Conservation (phyloP, 2,888 invertebrate genomes). For the Sipunculus nudus region DNA sequence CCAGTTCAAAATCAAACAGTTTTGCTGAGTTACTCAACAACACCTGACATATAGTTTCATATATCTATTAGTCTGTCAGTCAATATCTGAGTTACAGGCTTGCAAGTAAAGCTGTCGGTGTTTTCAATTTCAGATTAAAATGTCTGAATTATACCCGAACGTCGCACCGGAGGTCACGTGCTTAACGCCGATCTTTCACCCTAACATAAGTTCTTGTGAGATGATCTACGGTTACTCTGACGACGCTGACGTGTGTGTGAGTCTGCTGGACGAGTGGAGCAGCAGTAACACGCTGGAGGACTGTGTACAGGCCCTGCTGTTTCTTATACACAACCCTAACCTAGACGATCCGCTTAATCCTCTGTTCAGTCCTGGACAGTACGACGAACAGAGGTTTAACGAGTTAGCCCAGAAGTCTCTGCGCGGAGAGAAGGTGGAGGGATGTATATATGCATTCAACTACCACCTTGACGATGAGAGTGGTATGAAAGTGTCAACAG, state of each 20-base stretch:
- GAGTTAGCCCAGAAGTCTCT: slow-evolving; percentile 44
- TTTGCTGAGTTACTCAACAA: too few species aligned
- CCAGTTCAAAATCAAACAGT: too few species aligned
- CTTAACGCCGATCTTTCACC: slow-evolving; percentile 94
- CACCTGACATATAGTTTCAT: too few species aligned
- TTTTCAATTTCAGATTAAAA: slow-evolving; percentile 93
- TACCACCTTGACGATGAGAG: too few species aligned
- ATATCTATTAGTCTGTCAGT: too few species aligned
- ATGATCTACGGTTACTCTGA: neutral
- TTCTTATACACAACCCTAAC: slow-evolving; percentile 53
- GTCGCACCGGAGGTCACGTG: slow-evolving; percentile 96
- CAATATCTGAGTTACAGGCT: too few species aligned
- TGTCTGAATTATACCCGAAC: slow-evolving; percentile 93
- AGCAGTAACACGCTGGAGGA: slow-evolving; percentile 45
- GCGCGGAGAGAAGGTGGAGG: slow-evolving; percentile 46
- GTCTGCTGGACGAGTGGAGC: slow-evolving; percentile 50
- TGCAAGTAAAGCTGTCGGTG: too few species aligned
- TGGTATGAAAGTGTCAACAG: too few species aligned
- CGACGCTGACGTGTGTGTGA: slow-evolving; percentile 39
- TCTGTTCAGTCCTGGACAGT: slow-evolving; percentile 27
- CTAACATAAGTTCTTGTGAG: slow-evolving; percentile 82
- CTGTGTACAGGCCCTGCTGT: slow-evolving; percentile 50
- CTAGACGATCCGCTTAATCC: slow-evolving; percentile 49
- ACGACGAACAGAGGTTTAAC: slow-evolving; percentile 33
- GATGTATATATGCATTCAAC: too few species aligned